Evolutionary conservation across 2,888 invertebrate species (phyloP), one percentile per base, ranked within the genome.

Genomic region (Meiosimyza decipiens): DNA sequence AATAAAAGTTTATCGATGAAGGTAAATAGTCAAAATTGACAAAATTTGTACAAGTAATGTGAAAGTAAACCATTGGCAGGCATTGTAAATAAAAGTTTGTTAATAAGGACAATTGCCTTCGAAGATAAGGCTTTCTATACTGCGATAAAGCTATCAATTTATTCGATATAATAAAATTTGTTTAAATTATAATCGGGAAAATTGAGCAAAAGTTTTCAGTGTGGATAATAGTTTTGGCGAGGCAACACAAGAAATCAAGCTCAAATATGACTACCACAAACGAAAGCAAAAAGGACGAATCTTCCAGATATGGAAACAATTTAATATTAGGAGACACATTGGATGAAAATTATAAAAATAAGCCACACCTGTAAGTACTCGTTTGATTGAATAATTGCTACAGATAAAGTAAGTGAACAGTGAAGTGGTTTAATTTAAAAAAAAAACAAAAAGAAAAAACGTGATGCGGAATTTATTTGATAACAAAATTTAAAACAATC

Each of bases 241-340:
- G 63, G 52, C 54, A 71, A 64, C 13, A 71, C 54, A 15, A 40
- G 33, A 5, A 33, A 16, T 13, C 33, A 49, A 54, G 49, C 7
- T 22, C 16, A 55, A 62, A 65, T 15, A 69, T 40, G 65, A 69
- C 63, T 68, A 51, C 71, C 28, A 49, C 62, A 13, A 50, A 77
- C 73, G 75, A 71, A 59, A 75, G 16, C n/a, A 59, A 33, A n/a
- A 75, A 76, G 76, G 77, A 77, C 70, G 77, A 75, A 47, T 73
- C 60, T 57, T 76, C 77, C 73, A 76, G 63, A 71, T 79, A 78
- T 68, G 74, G 76, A 22, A 77, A 59, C 65, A 79, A 79, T 67
- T 64, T 79, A 16, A 75, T 60, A 18, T 68, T 77, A 22, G 71
- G n/a, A 6, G 78, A 75, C 1, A 64, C 73, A 22, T 68, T 70